Percentiles rank a stretch among this genome's conserved stretches.
Conservation (phyloP, 2,888 invertebrate species). For the Cheilosia impressa region DNA sequence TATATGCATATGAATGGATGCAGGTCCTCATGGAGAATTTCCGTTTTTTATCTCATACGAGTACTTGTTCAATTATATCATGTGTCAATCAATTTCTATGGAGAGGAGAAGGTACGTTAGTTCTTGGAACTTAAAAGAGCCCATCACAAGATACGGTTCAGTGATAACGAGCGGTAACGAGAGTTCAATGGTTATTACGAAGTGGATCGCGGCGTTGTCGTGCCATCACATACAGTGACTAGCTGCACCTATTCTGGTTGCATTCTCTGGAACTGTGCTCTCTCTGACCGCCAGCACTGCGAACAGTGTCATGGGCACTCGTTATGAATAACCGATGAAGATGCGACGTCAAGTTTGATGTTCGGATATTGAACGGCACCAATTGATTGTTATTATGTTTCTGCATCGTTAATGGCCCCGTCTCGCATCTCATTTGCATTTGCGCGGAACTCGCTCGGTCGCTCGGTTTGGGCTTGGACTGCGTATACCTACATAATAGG, state of each 20-base stretch:
- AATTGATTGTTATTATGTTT: slow-evolving; percentile 66
- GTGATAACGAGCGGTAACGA: slow-evolving; percentile 32
- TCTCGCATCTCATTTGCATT: slow-evolving; percentile 59
- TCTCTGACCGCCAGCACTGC: slow-evolving; percentile 34
- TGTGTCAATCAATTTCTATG: slow-evolving; percentile 35
- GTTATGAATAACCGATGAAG: slow-evolving; percentile 69
- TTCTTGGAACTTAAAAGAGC: slow-evolving; percentile 1
- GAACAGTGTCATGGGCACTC: slow-evolving; percentile 39
- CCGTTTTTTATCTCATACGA: too few species aligned
- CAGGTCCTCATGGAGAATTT: background rate
- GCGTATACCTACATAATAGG: background rate
- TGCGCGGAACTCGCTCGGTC: slow-evolving; percentile 54
- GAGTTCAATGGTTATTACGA: slow-evolving; percentile 43
- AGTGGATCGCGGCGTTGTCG: slow-evolving; percentile 27
- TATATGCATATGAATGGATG: slow-evolving; percentile 23
- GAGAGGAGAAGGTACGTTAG: slow-evolving; percentile 6
- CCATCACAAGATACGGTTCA: slow-evolving; percentile 4
- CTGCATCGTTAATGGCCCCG: slow-evolving; percentile 47
- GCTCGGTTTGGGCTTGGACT: slow-evolving; percentile 20
- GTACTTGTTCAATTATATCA: slow-evolving; percentile 16
- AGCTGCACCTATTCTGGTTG: slow-evolving; percentile 56
- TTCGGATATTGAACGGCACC: slow-evolving; percentile 62
- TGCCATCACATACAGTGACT: background rate
- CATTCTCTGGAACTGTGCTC: slow-evolving; percentile 39
- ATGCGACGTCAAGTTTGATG: slow-evolving; percentile 51